These are phyloP conservation scores for Otocyon megalotis DNA, from an alignment of 2,113 vertebrate genomes.

Conservation along the genomic window DNA sequence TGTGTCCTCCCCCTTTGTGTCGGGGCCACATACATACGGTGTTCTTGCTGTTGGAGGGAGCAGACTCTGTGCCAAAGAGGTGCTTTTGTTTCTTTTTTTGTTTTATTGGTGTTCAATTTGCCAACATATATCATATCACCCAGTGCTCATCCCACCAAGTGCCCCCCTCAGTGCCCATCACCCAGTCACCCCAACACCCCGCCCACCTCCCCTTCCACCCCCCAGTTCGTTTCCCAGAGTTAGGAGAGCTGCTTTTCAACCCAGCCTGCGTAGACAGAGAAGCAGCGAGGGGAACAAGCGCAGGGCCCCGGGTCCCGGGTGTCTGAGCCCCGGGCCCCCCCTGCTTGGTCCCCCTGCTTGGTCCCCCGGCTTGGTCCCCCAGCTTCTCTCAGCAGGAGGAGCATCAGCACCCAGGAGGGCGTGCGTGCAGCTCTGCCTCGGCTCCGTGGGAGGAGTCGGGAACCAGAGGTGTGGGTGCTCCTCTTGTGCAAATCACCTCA, in stretches of 20 bases:
- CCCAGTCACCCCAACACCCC: too few relatives aligned
- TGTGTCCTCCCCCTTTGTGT: background rate
- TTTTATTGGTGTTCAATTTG: too few relatives aligned
- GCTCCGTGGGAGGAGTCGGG: rapidly evolving
- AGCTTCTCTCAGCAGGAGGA: background rate
- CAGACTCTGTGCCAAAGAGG: background rate
- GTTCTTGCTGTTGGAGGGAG: background rate
- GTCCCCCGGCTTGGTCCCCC: background rate
- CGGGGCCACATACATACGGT: background rate
- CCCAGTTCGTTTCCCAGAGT: too few relatives aligned
- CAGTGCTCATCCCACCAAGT: too few relatives aligned
- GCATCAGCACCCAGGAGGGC: rapidly evolving
- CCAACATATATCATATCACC: too few relatives aligned
- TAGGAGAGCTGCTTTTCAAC: background rate
- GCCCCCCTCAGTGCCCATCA: too few relatives aligned
- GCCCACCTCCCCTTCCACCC: too few relatives aligned
- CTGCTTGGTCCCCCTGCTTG: background rate
- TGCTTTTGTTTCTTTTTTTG: too few relatives aligned
- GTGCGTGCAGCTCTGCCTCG: background rate
- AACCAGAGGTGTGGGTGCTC: rapidly evolving
- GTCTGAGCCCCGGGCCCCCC: background rate
- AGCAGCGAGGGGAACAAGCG: rapidly evolving
- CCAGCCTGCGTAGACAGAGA: rapidly evolving
- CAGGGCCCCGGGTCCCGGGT: background rate
- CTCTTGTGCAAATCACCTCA: background rate